Percentiles rank a stretch among this genome's conserved stretches.
Conservation (phyloP, 2,797 vertebrate species). For the Scolopax rusticola region DNA sequence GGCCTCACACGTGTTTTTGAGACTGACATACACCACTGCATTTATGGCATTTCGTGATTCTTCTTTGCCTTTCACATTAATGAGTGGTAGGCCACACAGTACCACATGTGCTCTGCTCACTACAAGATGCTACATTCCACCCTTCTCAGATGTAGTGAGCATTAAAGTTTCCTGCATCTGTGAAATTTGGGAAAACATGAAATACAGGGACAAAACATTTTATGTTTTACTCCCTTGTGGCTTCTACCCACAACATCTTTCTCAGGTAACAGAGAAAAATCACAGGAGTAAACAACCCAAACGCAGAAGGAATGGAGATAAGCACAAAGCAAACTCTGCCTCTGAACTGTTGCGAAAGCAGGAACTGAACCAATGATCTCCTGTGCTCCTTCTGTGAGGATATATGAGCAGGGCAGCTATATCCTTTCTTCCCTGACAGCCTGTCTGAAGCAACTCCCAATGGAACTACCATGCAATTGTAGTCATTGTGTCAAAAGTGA, state of each 20-base stretch:
- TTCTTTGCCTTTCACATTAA: slow-evolving; percentile 21
- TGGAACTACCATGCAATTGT: background rate
- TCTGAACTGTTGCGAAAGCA: background rate
- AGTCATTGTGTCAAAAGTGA: background rate
- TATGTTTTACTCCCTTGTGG: background rate
- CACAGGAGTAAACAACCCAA: background rate
- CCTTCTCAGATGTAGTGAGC: background rate
- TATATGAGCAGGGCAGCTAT: background rate
- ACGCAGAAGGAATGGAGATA: background rate
- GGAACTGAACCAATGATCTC: background rate
- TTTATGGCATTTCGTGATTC: slow-evolving; percentile 6
- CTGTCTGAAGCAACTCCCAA: background rate
- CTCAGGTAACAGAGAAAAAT: background rate
- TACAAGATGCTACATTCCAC: slow-evolving; percentile 19
- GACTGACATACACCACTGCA: background rate
- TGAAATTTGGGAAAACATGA: background rate
- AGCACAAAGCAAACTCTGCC: background rate
- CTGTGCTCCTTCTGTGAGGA: background rate
- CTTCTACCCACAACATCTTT: background rate
- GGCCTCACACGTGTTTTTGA: background rate
- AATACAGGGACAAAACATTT: background rate
- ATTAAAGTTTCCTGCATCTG: background rate
- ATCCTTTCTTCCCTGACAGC: background rate
- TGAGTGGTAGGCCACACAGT: slow-evolving; percentile 32
- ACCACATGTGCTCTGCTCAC: slow-evolving; percentile 27